A percentile compares a stretch with the other conserved stretches of the same genome.
These are phyloP conservation scores for Oryzaephilus surinamensis DNA, from an alignment of 1,140 invertebrate species.

Conservation along the genomic window DNA sequence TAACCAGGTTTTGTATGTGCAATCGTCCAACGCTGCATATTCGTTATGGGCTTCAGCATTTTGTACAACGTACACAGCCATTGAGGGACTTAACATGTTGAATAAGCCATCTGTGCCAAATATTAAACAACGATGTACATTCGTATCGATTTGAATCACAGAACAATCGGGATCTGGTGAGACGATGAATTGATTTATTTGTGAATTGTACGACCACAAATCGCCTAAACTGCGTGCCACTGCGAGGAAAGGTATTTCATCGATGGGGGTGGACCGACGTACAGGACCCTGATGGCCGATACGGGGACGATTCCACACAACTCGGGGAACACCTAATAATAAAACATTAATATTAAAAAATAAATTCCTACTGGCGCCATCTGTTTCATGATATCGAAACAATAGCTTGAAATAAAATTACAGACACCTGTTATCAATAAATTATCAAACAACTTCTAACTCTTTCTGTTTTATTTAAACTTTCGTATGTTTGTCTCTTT, in stretches of 20 bases:
- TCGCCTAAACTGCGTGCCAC: constrained; percentile 92
- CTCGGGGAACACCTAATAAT: constrained; percentile 75
- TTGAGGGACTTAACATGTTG: constrained; percentile 82
- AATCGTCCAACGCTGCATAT: constrained; percentile 39
- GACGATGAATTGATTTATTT: constrained; percentile 82
- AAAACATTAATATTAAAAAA: no score
- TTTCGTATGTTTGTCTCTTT: no score
- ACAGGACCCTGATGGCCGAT: constrained; percentile 71
- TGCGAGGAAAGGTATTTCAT: constrained; percentile 93
- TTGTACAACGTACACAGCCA: constrained; percentile 77
- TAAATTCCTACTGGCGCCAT: constrained; percentile 3
- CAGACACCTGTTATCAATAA: no score
- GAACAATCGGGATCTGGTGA: constrained; percentile 95
- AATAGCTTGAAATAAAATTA: no score
- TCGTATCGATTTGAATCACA: constrained; percentile 75
- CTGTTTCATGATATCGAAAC: no score
- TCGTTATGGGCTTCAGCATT: constrained; percentile 71
- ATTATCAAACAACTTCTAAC: no score
- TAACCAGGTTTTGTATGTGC: constrained; percentile 48
- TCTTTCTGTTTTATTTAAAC: no score
- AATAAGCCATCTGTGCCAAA: constrained; percentile 94
- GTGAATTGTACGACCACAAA: constrained; percentile 93
- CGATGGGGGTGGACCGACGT: constrained; percentile 71
- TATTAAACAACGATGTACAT: constrained; percentile 73
- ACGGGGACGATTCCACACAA: constrained; percentile 91